Conservation (phyloP, 2,888 invertebrate species). For the Acleris literana region DNA sequence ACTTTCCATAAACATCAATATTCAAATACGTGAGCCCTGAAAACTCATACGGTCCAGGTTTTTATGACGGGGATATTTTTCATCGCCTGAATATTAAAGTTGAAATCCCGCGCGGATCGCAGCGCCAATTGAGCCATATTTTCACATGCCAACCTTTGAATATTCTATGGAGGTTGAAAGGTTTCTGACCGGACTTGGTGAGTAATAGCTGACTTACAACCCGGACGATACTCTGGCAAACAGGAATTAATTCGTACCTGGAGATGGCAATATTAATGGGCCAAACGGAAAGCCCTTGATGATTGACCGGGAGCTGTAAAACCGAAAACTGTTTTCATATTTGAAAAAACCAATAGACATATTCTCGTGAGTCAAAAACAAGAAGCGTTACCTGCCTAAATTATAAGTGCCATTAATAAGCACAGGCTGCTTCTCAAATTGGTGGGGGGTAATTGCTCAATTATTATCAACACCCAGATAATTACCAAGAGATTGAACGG, state of each 20-base stretch:
- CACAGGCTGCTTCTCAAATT: too few species aligned
- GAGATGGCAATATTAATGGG: conserved; percentile 5
- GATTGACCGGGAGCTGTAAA: too few species aligned
- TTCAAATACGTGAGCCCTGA: conserved; percentile 71
- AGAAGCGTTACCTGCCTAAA: too few species aligned
- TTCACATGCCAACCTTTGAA: conserved; percentile 72
- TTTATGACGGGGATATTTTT: conserved; percentile 76
- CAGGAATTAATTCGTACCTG: conserved; percentile 17
- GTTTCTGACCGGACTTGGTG: conserved; percentile 59
- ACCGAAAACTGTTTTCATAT: not conserved
- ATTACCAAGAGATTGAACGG: conserved; percentile 25
- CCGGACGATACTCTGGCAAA: not conserved
- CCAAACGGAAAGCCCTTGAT: not conserved
- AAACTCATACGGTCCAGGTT: conserved; percentile 74
- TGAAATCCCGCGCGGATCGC: conserved; percentile 67
- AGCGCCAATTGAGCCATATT: conserved; percentile 74
- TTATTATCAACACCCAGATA: conserved; percentile 15
- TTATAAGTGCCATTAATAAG: too few species aligned
- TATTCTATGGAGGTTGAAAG: conserved; percentile 75
- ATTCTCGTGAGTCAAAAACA: too few species aligned
- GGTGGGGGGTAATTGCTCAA: not conserved
- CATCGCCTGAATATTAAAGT: conserved; percentile 77
- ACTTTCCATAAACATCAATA: conserved; percentile 77
- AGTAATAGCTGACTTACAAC: conserved; percentile 36
- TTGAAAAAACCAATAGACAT: not conserved